A percentile compares a stretch with the other conserved stretches of the same genome.
These are phyloP conservation scores for Drosophila setifemur DNA, from an alignment of 1,140 invertebrate species.

Conservation along the genomic window DNA sequence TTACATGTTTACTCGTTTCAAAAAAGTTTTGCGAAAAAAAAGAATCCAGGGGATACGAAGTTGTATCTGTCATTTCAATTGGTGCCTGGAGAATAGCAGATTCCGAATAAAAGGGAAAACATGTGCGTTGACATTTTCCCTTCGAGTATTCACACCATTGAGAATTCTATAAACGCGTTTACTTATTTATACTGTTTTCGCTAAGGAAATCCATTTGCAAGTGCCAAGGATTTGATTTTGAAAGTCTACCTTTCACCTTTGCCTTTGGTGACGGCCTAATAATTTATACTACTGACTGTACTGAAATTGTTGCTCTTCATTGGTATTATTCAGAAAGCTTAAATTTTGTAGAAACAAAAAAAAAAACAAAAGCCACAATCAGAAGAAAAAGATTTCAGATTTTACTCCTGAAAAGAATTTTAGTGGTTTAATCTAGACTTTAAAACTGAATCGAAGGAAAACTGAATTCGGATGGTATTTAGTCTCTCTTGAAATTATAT, in stretches of 20 bases:
- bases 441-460: not conserved
- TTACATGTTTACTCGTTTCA: slow-evolving; percentile 19
- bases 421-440: slow-evolving; percentile 6
- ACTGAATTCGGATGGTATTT: no score
- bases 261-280: not conserved
- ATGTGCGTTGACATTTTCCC: slow-evolving; percentile 9
- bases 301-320: no score
- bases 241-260: slow-evolving; percentile 9
- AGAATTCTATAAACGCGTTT: slow-evolving; percentile 4
- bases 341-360: no score
- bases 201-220: not conserved
- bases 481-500: no score
- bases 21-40: slow-evolving; percentile 22
- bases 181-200: slow-evolving; percentile 15
- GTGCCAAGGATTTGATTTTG: slow-evolving; percentile 29
- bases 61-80: slow-evolving; percentile 55
- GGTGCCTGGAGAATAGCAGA: slow-evolving; percentile 24
- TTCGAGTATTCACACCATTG: slow-evolving; percentile 2
- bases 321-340: no score
- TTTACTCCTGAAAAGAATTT: no score
- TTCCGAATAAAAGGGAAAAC: not conserved
- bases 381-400: no score
- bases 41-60: slow-evolving; percentile 13
- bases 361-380: no score
- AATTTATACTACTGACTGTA: no score